Conservation (phyloP, 30 jellyfish, hydroid and myxozoan species). For the Hydractinia echinata region DNA sequence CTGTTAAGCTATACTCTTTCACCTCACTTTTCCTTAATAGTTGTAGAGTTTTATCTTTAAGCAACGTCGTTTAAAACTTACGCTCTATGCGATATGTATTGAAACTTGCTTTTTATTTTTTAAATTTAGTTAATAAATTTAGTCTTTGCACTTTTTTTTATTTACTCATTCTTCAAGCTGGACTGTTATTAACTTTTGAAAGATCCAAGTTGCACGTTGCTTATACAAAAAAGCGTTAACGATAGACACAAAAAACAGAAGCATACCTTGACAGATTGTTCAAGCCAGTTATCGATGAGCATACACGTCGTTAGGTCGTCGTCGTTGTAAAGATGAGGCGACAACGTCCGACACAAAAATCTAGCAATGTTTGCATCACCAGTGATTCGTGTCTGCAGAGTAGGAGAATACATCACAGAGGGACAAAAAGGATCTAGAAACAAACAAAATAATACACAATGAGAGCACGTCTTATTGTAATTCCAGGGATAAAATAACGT, state of each 20-base stretch:
- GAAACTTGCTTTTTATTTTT: background rate
- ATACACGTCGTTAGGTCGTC: constrained; percentile 36
- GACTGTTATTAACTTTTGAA: background rate
- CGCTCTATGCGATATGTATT: background rate
- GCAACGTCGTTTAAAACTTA: no score
- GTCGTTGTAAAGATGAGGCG: constrained; percentile 65
- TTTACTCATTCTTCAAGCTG: background rate
- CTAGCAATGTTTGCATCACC: constrained; percentile 90
- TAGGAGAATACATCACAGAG: constrained; percentile 65
- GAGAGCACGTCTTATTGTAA: background rate
- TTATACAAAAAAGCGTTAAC: background rate
- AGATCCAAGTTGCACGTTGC: background rate
- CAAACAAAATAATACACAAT: background rate
- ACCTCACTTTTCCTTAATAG: no score
- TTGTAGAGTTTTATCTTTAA: no score
- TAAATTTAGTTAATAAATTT: background rate
- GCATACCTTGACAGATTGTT: constrained; percentile 57
- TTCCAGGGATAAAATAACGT: background rate
- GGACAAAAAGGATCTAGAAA: constrained; percentile 81
- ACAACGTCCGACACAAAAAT: constrained; percentile 59
- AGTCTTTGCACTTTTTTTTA: background rate
- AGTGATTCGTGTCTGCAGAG: constrained; percentile 61
- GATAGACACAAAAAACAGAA: background rate
- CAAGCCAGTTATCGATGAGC: constrained; percentile 49
- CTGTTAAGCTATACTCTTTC: background rate